These are phyloP conservation scores for Oreochromis tanganicae DNA, from an alignment of 2,113 vertebrate species.

Conservation along the genomic window DNA sequence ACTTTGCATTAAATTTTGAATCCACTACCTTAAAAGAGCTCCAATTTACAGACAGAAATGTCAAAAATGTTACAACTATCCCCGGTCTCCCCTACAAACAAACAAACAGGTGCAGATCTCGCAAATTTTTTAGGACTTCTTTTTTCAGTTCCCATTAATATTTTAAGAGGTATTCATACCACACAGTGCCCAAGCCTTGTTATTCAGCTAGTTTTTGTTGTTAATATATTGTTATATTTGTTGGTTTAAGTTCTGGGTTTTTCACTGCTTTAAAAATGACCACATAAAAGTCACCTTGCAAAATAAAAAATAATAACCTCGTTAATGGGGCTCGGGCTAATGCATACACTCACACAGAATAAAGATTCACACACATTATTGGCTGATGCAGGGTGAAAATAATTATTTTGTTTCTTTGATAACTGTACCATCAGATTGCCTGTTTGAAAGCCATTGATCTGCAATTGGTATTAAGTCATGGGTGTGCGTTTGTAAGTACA, in stretches of 20 bases:
- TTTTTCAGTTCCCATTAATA: neutral
- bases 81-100: neutral
- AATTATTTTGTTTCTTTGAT: slow-evolving; percentile 40
- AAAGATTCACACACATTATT: neutral
- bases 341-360: neutral
- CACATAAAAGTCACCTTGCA: neutral
- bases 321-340: neutral
- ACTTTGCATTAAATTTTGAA: no score
- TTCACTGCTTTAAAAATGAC: neutral
- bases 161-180: neutral
- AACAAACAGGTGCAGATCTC: neutral
- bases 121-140: neutral
- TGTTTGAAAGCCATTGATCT: slow-evolving; percentile 1
- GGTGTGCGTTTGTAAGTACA: neutral
- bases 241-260: neutral
- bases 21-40: no score
- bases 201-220: neutral
- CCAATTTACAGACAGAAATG: no score
- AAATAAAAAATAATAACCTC: neutral
- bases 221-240: neutral
- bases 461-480: neutral
- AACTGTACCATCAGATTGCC: slow-evolving; percentile 27
- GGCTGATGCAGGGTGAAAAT: slow-evolving; percentile 5
- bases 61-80: no score
- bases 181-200: neutral